Percentiles rank a stretch among this genome's conserved stretches.
These are phyloP conservation scores for Zeuzera pyrina DNA, from an alignment of 2,888 invertebrate species.

Conservation along the genomic window DNA sequence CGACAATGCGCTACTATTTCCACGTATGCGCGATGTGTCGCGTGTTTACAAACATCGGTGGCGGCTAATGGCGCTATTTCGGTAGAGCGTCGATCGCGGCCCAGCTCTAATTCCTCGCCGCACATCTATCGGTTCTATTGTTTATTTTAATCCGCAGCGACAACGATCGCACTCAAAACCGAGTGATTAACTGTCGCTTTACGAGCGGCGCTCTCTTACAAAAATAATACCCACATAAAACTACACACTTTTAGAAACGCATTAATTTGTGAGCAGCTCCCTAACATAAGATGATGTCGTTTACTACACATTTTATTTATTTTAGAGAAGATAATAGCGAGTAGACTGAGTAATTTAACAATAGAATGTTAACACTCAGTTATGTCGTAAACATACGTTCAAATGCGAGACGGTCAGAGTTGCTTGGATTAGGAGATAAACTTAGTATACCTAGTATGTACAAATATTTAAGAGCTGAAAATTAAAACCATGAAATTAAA, in stretches of 20 bases:
- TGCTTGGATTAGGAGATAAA: too few relatives aligned
- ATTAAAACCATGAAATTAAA: too few relatives aligned
- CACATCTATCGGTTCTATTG: slow-evolving; percentile 22
- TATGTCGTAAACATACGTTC: too few relatives aligned
- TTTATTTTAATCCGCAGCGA: slow-evolving; percentile 27
- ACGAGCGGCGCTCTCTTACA: slow-evolving; percentile 18
- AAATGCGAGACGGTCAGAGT: too few relatives aligned
- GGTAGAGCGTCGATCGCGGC: neutral
- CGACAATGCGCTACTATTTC: slow-evolving; percentile 26
- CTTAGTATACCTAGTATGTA: too few relatives aligned
- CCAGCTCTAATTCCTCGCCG: slow-evolving; percentile 18
- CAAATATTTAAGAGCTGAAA: too few relatives aligned
- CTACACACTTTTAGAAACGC: slow-evolving; percentile 8
- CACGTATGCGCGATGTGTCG: slow-evolving; percentile 22
- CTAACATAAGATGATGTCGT: too few relatives aligned
- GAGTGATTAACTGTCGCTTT: slow-evolving; percentile 33
- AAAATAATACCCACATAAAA: neutral
- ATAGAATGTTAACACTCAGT: too few relatives aligned
- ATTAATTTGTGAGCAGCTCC: slow-evolving; percentile 6
- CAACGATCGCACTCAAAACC: slow-evolving; percentile 5
- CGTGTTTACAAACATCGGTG: slow-evolving; percentile 48
- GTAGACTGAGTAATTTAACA: too few relatives aligned
- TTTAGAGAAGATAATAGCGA: too few relatives aligned
- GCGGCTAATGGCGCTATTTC: slow-evolving; percentile 52
- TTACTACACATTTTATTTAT: slow-evolving; percentile 3